These are phyloP conservation scores for Spinibarbus caldwelli DNA, from an alignment of 2,797 vertebrate genomes.

Conservation along the genomic window DNA sequence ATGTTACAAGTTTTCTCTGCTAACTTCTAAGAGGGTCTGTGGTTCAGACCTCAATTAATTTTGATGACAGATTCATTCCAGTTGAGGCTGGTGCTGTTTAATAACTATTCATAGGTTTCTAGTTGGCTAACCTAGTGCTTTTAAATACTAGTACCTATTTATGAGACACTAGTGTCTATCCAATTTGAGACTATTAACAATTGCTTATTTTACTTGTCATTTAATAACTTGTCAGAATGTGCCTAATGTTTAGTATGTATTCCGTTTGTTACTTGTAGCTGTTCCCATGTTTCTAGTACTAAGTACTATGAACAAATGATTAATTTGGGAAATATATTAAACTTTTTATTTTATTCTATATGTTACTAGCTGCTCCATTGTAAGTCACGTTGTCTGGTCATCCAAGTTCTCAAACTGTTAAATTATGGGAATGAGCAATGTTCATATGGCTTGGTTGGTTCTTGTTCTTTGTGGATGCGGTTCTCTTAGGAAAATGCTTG, in stretches of 20 bases:
- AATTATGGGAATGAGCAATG: not conserved
- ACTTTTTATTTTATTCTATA: not conserved
- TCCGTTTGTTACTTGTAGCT: not conserved
- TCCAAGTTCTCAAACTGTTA: not conserved
- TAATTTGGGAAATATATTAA: no score
- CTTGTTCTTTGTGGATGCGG: conserved; percentile 30
- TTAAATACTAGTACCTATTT: not conserved
- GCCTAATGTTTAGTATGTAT: not conserved
- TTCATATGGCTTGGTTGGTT: not conserved
- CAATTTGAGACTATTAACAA: not conserved
- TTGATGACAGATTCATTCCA: not conserved
- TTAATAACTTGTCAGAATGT: not conserved
- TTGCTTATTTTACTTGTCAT: not conserved
- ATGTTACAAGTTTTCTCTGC: no score
- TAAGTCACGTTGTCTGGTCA: not conserved
- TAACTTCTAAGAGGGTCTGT: not conserved
- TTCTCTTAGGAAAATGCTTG: conserved; percentile 73
- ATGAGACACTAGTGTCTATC: not conserved
- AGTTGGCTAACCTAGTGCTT: not conserved
- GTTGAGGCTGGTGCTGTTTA: not conserved
- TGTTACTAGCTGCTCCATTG: not conserved
- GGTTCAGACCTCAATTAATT: not conserved
- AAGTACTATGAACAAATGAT: not conserved
- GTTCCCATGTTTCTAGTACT: no score
- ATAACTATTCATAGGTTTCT: not conserved